Evolutionary conservation across 2,797 vertebrate species (phyloP).

Genomic region (Chrosomus eos): DNA sequence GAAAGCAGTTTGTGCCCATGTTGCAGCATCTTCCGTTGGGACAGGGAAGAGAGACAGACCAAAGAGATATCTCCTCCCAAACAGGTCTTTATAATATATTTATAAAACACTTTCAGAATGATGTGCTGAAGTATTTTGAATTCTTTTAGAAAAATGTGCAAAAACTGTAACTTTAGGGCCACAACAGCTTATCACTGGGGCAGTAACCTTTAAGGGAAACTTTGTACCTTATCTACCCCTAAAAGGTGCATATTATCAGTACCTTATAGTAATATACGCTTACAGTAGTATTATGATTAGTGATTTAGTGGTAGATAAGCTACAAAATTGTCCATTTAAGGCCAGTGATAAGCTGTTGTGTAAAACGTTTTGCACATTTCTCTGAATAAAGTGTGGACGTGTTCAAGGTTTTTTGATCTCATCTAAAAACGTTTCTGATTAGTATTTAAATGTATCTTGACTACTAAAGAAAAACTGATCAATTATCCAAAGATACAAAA

Average conservation of each 20-base stretch:
- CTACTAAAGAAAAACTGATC: conserved; percentile 4
- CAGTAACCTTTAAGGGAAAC: background rate
- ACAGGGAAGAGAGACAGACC: conserved; percentile 19
- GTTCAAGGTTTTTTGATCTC: background rate
- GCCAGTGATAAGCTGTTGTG: background rate
- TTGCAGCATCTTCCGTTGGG: conserved; percentile 52
- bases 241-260: background rate
- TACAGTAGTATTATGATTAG: background rate
- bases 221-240: background rate
- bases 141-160: background rate
- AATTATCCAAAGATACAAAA: background rate
- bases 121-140: background rate
- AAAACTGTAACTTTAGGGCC: background rate
- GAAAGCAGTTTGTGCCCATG: conserved; percentile 46
- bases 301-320: too few species aligned
- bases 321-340: background rate
- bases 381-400: background rate
- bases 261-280: background rate
- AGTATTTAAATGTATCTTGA: background rate
- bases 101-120: background rate
- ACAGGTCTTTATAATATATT: background rate
- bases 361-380: too few species aligned
- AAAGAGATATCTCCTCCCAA: background rate
- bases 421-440: background rate
- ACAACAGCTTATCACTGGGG: background rate